Evolutionary conservation across 92 coral and sea anemone species (phyloP), one percentile per base, ranked within the genome.

Genomic region (Ricordea florida): DNA sequence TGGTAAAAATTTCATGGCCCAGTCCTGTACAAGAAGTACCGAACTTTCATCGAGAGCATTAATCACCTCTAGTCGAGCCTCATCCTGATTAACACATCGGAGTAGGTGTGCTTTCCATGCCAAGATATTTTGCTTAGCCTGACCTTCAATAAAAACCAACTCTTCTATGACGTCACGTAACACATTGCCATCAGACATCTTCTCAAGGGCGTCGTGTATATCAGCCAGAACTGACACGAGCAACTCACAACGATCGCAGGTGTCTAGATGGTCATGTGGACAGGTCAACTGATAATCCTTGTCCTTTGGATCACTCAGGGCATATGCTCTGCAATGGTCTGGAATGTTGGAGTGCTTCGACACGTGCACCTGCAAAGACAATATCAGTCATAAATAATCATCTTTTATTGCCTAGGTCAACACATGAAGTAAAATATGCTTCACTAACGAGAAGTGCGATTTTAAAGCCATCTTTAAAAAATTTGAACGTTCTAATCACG

Each of bases 21-120:
- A 74, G 59, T n/a, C n/a, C n/a, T n/a, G n/a, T n/a, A n/a, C n/a
- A n/a, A n/a, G n/a, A n/a, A n/a, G n/a, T 74, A 74, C 81, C 0
- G 51, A 74, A 7, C 34, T 59, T 41, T 74, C 70, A 15, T 75
- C 88, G n/a, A 74, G 78, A 42, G n/a, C 26, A 17, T 66, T 45
- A 14, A 82, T 49, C 46, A 23, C 3, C 24, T 82, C 71, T 47
- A 49, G 43, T 63, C 77, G 44, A 31, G 88, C 88, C 22, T 82
- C 82, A 64, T 82, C 87, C 34, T 82, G 87, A 62, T 65, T 82
- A 45, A 56, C 64, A 37, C 42, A 52, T 8, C 85, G 63, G 13
- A 79, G 79, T 0, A 85, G 68, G 20, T 85, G 82, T 13, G 83
- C 82, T 31, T 79, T 79, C 91, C 91, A 85, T 26, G 82, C 86